Percentiles rank a stretch among this genome's conserved stretches.
Evolutionary conservation across 2,888 invertebrate genomes (phyloP).

Genomic region (Nysson spinosus): DNA sequence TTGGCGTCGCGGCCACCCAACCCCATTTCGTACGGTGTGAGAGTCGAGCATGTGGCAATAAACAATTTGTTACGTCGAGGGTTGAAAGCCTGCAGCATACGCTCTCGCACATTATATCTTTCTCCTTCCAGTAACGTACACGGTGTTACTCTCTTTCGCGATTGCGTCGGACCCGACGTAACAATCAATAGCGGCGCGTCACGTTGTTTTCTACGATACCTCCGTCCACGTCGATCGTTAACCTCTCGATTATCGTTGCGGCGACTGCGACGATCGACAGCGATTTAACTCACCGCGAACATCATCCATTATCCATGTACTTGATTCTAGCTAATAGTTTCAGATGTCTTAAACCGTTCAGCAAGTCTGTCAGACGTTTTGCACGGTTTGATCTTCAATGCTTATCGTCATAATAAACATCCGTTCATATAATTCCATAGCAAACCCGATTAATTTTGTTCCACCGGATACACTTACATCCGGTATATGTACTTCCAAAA

Average conservation of each 20-base stretch:
- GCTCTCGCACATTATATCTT: conserved; percentile 41
- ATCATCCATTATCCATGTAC: conserved; percentile 22
- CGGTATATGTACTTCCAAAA: too few species aligned
- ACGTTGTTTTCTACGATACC: conserved; percentile 52
- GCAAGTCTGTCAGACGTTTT: neutral
- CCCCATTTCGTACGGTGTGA: conserved; percentile 58
- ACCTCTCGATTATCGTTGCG: conserved; percentile 54
- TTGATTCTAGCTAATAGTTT: conserved; percentile 2
- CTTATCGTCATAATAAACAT: too few species aligned
- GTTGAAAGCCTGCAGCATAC: conserved; percentile 45
- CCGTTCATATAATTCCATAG: too few species aligned
- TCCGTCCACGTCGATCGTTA: conserved; percentile 52
- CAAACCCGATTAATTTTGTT: too few species aligned
- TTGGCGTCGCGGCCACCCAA: conserved; percentile 42
- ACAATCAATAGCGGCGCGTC: conserved; percentile 56
- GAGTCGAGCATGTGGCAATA: conserved; percentile 70
- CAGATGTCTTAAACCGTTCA: neutral
- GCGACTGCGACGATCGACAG: conserved; percentile 30
- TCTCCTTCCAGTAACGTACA: conserved; percentile 33
- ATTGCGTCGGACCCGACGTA: conserved; percentile 32
- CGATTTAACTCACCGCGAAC: conserved; percentile 16
- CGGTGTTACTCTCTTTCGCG: conserved; percentile 10
- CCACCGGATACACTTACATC: too few species aligned
- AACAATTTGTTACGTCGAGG: conserved; percentile 70
- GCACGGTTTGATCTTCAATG: conserved; percentile 2